phyloP scores from a whole-genome alignment of 2,113 vertebrate genomes.

The Podarcis cretensis region DNA sequence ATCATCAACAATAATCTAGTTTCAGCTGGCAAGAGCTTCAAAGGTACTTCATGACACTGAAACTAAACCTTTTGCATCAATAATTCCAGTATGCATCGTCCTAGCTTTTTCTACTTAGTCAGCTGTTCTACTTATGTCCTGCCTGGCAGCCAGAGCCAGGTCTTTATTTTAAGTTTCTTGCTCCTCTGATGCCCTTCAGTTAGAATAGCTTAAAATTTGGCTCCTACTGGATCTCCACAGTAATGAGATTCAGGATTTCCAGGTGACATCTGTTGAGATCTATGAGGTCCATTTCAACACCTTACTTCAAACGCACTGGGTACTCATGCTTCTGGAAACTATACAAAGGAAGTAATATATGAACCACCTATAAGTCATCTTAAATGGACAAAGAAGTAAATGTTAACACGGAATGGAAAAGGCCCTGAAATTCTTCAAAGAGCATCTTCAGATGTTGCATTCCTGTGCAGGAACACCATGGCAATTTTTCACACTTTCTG shows the following conservation, averaged over 20 bases:
- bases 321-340: not conserved
- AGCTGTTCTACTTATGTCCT: constrained; percentile 1
- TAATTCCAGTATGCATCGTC: constrained; percentile 21
- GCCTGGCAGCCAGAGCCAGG: fast-evolving
- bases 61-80: fast-evolving
- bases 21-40: not conserved
- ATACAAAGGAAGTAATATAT: not conserved
- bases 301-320: not conserved
- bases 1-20: fast-evolving
- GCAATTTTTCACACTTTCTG: not conserved
- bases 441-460: not conserved
- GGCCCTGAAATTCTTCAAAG: not conserved
- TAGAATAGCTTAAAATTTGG: not conserved
- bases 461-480: not conserved
- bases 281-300: not conserved
- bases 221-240: not conserved
- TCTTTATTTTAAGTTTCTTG: not conserved
- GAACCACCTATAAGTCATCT: not conserved
- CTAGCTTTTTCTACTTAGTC: constrained; percentile 28
- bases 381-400: not conserved
- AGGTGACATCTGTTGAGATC: not conserved
- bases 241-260: not conserved
- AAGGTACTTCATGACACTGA: fast-evolving
- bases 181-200: not conserved
- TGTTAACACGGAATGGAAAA: not conserved